Conservation (phyloP, 2,113 vertebrate genomes). For the Trochalopteron elliotii region DNA sequence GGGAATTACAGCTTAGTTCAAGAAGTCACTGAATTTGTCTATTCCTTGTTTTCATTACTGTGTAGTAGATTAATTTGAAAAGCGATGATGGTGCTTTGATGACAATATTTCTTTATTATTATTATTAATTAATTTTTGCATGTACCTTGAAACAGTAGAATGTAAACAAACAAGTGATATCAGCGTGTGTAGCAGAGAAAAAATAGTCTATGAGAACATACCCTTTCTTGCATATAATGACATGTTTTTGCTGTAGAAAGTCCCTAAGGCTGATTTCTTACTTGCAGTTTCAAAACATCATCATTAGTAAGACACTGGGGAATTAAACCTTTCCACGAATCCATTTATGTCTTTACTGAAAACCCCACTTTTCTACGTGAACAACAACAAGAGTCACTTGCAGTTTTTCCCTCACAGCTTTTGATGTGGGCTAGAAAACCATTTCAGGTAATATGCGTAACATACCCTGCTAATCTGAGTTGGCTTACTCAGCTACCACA, state of each 20-base stretch:
- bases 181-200: slow-evolving; percentile 11
- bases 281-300: slow-evolving; percentile 42
- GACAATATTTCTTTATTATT: not conserved
- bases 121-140: not conserved
- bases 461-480: not conserved
- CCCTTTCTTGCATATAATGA: slow-evolving; percentile 57
- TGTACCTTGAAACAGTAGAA: not conserved
- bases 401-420: not conserved
- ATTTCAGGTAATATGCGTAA: slow-evolving; percentile 11
- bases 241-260: slow-evolving; percentile 50
- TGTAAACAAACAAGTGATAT: slow-evolving; percentile 37
- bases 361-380: not conserved
- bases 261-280: slow-evolving; percentile 46
- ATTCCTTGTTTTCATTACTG: not conserved
- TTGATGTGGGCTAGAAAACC: slow-evolving; percentile 23
- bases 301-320: slow-evolving; percentile 33
- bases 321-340: slow-evolving; percentile 26
- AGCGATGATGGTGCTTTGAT: not conserved
- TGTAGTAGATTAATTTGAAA: not conserved
- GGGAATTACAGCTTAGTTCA: not conserved
- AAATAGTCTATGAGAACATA: slow-evolving; percentile 35
- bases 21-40: not conserved
- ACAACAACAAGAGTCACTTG: not conserved
- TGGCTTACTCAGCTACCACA: not conserved
- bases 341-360: slow-evolving; percentile 38